Evolutionary conservation across 2,888 invertebrate species (phyloP).

Genomic region (Emmelina monodactyla): DNA sequence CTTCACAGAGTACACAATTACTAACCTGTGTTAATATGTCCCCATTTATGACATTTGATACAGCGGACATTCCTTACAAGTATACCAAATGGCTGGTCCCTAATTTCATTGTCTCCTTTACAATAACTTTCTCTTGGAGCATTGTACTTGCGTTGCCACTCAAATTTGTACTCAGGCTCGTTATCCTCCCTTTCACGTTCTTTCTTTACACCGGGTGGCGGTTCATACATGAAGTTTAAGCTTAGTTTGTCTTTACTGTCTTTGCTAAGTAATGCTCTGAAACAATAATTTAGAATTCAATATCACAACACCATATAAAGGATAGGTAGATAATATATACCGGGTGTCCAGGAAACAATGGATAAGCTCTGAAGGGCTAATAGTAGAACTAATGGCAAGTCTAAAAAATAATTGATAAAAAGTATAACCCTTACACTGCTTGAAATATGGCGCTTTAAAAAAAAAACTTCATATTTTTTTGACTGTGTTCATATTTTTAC

Average conservation of each 20-base stretch:
- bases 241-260: slow-evolving; percentile 99
- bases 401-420: no score
- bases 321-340: no score
- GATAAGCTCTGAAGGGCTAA: no score
- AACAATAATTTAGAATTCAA: no score
- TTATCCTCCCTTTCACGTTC: slow-evolving; percentile 91
- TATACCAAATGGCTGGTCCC: slow-evolving; percentile 98
- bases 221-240: slow-evolving; percentile 99
- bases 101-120: slow-evolving; percentile 96
- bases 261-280: slow-evolving; percentile 92
- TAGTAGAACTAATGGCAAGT: no score
- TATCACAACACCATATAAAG: no score
- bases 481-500: no score
- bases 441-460: no score
- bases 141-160: slow-evolving; percentile 99
- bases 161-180: slow-evolving; percentile 98
- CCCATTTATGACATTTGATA: slow-evolving; percentile 99
- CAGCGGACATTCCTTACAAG: slow-evolving; percentile 97
- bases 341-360: no score
- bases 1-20: neutral
- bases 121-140: slow-evolving; percentile 98
- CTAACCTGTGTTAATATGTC: slow-evolving; percentile 90
- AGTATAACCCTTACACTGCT: no score
- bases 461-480: no score
- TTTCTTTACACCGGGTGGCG: slow-evolving; percentile 95